These are phyloP conservation scores for Margarornis squamiger DNA, from an alignment of 2,797 vertebrate species.

Conservation along the genomic window DNA sequence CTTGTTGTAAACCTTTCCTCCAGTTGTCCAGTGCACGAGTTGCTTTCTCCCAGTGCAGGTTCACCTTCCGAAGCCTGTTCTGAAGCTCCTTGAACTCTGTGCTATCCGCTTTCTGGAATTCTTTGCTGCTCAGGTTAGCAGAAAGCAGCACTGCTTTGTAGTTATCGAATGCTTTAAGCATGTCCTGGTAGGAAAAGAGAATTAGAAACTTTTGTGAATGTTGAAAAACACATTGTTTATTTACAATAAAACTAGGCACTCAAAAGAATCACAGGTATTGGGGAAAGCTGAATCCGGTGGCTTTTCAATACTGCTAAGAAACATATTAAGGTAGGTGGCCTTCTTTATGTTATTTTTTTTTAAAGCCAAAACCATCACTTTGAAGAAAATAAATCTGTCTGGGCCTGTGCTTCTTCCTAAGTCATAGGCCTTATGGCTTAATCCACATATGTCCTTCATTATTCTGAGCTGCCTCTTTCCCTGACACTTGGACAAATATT, in stretches of 20 bases:
- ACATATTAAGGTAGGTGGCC: neutral
- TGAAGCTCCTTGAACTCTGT: slow-evolving; percentile 79
- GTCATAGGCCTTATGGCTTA: neutral
- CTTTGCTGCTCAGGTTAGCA: slow-evolving; percentile 80
- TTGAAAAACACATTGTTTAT: neutral
- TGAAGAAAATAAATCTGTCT: neutral
- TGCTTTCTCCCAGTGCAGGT: slow-evolving; percentile 84
- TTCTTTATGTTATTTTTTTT: neutral
- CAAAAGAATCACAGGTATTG: neutral
- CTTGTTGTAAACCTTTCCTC: slow-evolving; percentile 79
- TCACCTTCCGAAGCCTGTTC: slow-evolving; percentile 79
- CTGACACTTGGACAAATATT: neutral
- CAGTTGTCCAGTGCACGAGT: slow-evolving; percentile 79
- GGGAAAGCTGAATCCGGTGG: neutral
- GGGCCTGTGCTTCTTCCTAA: neutral
- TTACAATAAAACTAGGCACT: neutral
- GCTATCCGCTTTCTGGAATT: slow-evolving; percentile 76
- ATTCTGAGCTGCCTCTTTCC: neutral
- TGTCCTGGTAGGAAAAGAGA: slow-evolving; percentile 77
- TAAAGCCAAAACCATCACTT: neutral
- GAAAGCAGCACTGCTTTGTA: slow-evolving; percentile 88
- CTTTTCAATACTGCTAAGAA: neutral
- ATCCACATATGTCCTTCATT: neutral
- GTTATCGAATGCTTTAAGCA: slow-evolving; percentile 83
- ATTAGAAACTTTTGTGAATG: neutral